phyloP scores from a whole-genome alignment of 2,113 vertebrate genomes.

The Scortum barcoo region DNA sequence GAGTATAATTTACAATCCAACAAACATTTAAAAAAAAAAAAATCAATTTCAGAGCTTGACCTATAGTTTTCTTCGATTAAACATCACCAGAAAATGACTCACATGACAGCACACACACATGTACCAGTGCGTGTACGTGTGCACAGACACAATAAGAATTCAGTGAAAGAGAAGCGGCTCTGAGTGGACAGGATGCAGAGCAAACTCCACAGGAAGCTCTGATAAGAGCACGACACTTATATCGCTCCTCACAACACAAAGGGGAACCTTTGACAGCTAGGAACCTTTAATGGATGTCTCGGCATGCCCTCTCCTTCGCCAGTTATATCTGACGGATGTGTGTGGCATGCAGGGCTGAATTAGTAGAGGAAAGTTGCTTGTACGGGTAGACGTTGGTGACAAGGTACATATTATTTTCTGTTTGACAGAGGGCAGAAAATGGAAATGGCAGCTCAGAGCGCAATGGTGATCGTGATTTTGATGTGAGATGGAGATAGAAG shows the following conservation, averaged over 20 bases:
- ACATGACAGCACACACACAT: conserved; percentile 21
- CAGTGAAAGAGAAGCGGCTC: conserved; percentile 75
- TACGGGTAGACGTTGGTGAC: conserved; percentile 68
- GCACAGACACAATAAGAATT: conserved; percentile 71
- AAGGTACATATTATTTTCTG: conserved; percentile 81
- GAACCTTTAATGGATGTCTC: conserved; percentile 84
- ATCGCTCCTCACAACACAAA: conserved; percentile 81
- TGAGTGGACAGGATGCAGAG: conserved; percentile 82
- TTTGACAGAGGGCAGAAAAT: conserved; percentile 78
- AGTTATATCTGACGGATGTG: conserved; percentile 78
- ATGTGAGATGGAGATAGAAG: conserved; percentile 71
- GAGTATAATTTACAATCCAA: no score
- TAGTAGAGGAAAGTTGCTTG: conserved; percentile 75
- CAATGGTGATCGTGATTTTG: conserved; percentile 69
- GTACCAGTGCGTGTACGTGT: background rate
- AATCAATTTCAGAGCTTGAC: conserved; percentile 16
- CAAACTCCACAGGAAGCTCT: conserved; percentile 83
- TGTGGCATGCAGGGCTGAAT: conserved; percentile 72
- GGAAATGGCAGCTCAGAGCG: conserved; percentile 70
- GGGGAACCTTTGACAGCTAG: conserved; percentile 85
- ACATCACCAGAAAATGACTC: conserved; percentile 37
- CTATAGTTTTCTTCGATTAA: conserved; percentile 37
- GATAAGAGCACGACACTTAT: conserved; percentile 84
- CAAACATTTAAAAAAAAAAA: background rate
- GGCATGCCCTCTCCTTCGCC: conserved; percentile 76